These are phyloP conservation scores for Melanotaenia maccullochi DNA, from an alignment of 2,797 vertebrate genomes.

Conservation along the genomic window DNA sequence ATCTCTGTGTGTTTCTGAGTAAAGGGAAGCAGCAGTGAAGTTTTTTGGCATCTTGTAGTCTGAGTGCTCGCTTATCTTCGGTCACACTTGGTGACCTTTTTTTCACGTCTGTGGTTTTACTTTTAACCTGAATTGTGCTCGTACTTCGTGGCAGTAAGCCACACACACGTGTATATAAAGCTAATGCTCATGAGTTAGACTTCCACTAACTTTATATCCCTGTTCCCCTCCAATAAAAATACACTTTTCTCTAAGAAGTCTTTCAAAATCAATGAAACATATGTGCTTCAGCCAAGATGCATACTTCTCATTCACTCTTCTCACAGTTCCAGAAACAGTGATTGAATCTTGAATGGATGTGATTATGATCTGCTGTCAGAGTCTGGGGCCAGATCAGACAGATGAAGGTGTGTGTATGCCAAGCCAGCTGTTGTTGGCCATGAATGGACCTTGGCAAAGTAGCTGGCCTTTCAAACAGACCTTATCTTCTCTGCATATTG, in stretches of 20 bases:
- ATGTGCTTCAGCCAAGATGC: slow-evolving; percentile 41
- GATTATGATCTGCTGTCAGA: slow-evolving; percentile 76
- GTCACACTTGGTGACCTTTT: slow-evolving; percentile 37
- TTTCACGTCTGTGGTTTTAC: slow-evolving; percentile 41
- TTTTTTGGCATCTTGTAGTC: slow-evolving; percentile 32
- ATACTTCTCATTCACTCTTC: slow-evolving; percentile 61
- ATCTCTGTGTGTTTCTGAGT: slow-evolving; percentile 31
- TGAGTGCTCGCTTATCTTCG: slow-evolving; percentile 50
- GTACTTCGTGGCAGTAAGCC: slow-evolving; percentile 24
- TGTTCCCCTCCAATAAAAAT: slow-evolving; percentile 47
- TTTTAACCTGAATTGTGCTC: slow-evolving; percentile 44
- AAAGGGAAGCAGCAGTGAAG: slow-evolving; percentile 28
- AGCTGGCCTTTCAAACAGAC: slow-evolving; percentile 65
- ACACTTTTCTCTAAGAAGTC: slow-evolving; percentile 40
- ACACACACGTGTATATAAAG: slow-evolving; percentile 13
- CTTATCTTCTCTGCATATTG: slow-evolving; percentile 72
- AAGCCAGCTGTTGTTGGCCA: slow-evolving; percentile 77
- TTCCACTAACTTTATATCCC: slow-evolving; percentile 37
- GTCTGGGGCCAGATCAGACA: slow-evolving; percentile 73
- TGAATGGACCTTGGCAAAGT: slow-evolving; percentile 67
- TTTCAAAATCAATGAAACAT: slow-evolving; percentile 62
- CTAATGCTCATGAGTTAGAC: slow-evolving; percentile 17
- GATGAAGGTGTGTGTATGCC: slow-evolving; percentile 66
- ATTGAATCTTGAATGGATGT: slow-evolving; percentile 76
- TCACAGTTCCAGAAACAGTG: slow-evolving; percentile 61